Evolutionary conservation across 2,888 invertebrate species (phyloP).

Genomic region (Andrena minutula): DNA sequence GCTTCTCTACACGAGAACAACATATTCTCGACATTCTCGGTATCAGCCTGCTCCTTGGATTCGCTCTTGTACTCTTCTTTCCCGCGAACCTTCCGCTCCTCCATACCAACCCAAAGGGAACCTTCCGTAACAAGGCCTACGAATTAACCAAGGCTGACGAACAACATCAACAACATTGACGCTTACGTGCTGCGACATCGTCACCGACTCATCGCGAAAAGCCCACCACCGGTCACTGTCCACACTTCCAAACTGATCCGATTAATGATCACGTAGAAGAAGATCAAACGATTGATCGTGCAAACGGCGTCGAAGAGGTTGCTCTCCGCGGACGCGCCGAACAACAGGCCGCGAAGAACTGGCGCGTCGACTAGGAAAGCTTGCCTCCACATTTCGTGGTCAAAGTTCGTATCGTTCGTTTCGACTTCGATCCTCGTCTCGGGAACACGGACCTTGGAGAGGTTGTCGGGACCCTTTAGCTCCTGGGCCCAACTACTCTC

Average conservation of each 20-base stretch:
- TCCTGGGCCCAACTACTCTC: constrained; percentile 30
- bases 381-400: constrained; percentile 34
- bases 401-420: constrained; percentile 38
- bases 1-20: neutral
- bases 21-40: neutral
- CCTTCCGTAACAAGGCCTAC: neutral
- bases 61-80: neutral
- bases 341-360: constrained; percentile 73
- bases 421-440: constrained; percentile 33
- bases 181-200: neutral
- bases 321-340: constrained; percentile 66
- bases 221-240: constrained; percentile 69
- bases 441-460: constrained; percentile 4
- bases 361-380: constrained; percentile 70
- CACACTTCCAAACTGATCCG: constrained; percentile 79
- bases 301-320: constrained; percentile 71
- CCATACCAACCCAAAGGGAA: neutral
- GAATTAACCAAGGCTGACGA: neutral
- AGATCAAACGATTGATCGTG: constrained; percentile 76
- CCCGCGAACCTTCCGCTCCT: neutral
- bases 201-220: constrained; percentile 45
- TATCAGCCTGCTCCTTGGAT: neutral
- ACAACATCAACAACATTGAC: neutral
- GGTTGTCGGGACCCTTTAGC: constrained; percentile 11
- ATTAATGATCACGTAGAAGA: constrained; percentile 74